A percentile compares a stretch with the other conserved stretches of the same genome.
These are phyloP conservation scores for Ciona savignyi DNA, from an alignment of 23 tunicate species.

Conservation along the genomic window DNA sequence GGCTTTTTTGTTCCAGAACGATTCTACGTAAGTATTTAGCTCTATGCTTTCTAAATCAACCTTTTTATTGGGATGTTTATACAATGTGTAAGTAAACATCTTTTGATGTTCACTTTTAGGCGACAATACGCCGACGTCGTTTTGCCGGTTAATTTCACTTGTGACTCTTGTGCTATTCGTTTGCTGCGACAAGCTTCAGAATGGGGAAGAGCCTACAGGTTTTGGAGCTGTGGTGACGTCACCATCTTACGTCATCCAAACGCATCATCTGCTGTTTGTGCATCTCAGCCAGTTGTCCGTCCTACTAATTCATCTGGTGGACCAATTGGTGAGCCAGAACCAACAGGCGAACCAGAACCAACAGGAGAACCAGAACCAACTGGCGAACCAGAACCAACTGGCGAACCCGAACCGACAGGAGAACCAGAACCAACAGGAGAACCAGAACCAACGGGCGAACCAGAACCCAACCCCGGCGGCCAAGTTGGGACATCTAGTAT, in stretches of 20 bases:
- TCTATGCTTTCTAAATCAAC: neutral
- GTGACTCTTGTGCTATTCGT: conserved; percentile 56
- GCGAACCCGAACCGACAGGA: conserved; percentile 18
- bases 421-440: conserved; percentile 15
- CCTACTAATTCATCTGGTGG: neutral
- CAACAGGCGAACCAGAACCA: conserved; percentile 26
- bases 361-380: conserved; percentile 10
- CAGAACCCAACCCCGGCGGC: conserved; percentile 21
- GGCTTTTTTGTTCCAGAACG: conserved; percentile 52
- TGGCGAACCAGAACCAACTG: conserved; percentile 17
- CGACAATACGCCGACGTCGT: conserved; percentile 57
- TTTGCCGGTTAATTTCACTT: conserved; percentile 33
- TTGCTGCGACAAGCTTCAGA: conserved; percentile 80
- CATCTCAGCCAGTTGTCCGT: conserved; percentile 7
- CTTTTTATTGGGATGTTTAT: too few species aligned
- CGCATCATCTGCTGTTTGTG: conserved; percentile 20
- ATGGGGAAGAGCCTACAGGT: conserved; percentile 55
- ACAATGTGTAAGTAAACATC: neutral
- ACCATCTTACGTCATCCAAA: conserved; percentile 42
- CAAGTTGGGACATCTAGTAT: conserved; percentile 15
- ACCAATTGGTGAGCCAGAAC: conserved; percentile 16
- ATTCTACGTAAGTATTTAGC: conserved; percentile 65
- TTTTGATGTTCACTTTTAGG: conserved; percentile 7
- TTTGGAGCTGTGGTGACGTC: conserved; percentile 89
- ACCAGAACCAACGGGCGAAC: conserved; percentile 23